Conservation (phyloP, 2,888 invertebrate species). For the Alloplasta piceator region DNA sequence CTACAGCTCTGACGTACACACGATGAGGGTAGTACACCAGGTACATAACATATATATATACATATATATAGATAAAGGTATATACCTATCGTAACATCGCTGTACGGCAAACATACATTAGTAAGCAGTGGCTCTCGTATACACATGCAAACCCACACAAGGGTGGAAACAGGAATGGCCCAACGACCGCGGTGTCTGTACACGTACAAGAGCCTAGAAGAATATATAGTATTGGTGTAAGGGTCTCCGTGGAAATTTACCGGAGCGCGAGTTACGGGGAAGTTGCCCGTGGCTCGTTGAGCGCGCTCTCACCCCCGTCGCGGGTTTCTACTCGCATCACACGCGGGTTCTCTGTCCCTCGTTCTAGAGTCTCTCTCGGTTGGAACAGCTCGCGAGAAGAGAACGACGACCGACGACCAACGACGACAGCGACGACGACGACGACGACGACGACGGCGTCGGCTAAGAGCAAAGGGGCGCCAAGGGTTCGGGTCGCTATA, state of each 20-base stretch:
- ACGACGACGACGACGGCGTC: constrained; percentile 69
- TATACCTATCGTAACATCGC: background rate
- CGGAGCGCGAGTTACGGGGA: constrained; percentile 80
- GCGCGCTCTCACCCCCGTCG: constrained; percentile 62
- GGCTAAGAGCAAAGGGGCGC: constrained; percentile 79
- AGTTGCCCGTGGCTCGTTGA: constrained; percentile 76
- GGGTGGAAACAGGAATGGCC: constrained; percentile 34
- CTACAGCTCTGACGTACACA: constrained; percentile 55
- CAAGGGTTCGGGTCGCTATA: constrained; percentile 76
- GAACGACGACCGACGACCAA: constrained; percentile 51
- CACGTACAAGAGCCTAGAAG: background rate
- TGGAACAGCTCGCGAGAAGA: constrained; percentile 75
- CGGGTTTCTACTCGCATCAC: constrained; percentile 69
- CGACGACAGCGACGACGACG: constrained; percentile 29
- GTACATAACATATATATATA: background rate
- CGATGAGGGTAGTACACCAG: constrained; percentile 40
- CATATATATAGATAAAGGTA: background rate
- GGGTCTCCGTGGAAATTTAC: constrained; percentile 78
- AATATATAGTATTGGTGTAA: constrained; percentile 52
- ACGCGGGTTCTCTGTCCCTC: constrained; percentile 59
- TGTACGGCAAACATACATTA: background rate
- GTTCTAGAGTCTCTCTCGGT: constrained; percentile 24
- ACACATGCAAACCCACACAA: constrained; percentile 30
- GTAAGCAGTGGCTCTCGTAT: constrained; percentile 9
- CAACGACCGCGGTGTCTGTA: constrained; percentile 27